Conservation (phyloP, 2,113 vertebrate genomes). For the Pelecanus crispus region DNA sequence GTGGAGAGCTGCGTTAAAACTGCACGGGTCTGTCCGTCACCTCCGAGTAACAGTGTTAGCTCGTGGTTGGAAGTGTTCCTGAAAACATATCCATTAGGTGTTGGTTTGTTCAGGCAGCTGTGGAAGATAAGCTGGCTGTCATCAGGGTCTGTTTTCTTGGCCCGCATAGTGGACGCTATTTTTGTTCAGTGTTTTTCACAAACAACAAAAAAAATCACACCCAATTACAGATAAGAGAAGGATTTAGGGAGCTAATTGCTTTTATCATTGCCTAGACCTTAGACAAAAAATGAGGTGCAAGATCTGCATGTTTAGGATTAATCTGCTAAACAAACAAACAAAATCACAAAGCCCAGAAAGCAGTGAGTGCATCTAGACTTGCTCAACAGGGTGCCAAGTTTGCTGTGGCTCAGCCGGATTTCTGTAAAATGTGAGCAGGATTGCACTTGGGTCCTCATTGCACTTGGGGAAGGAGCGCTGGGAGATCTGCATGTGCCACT, state of each 20-base stretch:
- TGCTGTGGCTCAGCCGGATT: not conserved
- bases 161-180: not conserved
- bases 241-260: constrained; percentile 19
- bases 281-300: constrained; percentile 10
- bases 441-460: not conserved
- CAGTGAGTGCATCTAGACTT: not conserved
- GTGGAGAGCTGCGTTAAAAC: not conserved
- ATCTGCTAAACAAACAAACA: not conserved
- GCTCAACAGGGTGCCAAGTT: not conserved
- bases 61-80: not conserved
- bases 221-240: constrained; percentile 13
- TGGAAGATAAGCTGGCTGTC: constrained; percentile 41
- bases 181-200: not conserved
- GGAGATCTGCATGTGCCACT: not conserved
- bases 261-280: constrained; percentile 5
- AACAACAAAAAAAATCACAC: constrained; percentile 5
- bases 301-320: not conserved
- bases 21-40: fast-evolving
- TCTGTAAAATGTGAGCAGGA: not conserved
- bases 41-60: not conserved
- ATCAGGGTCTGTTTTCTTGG: not conserved
- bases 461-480: not conserved
- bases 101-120: constrained; percentile 20
- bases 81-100: not conserved
- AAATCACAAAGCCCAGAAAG: not conserved